A percentile compares a stretch with the other conserved stretches of the same genome.
phyloP scores from a whole-genome alignment of 2,113 vertebrate genomes.

The Cyprinodon variegatus region DNA sequence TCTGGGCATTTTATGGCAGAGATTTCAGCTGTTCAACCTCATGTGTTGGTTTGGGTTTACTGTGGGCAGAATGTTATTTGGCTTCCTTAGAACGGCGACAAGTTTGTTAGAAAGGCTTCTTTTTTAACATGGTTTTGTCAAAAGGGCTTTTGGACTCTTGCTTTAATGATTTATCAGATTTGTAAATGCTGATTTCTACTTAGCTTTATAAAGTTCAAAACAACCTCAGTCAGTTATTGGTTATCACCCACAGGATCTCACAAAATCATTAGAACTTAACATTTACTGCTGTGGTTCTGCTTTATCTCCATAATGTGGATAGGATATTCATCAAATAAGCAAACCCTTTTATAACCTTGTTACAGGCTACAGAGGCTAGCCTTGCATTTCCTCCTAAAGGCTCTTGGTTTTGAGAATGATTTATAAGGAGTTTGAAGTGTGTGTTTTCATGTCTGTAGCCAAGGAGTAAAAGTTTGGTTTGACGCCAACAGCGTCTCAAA shows the following conservation, averaged over 20 bases:
- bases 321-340: neutral
- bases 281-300: neutral
- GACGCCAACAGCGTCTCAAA: constrained; percentile 25
- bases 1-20: constrained; percentile 19
- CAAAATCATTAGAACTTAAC: neutral
- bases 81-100: neutral
- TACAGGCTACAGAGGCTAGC: too few species aligned
- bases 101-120: neutral
- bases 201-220: neutral
- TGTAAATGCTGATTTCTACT: neutral
- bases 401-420: constrained; percentile 7
- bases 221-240: too few species aligned
- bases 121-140: neutral
- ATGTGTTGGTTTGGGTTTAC: neutral
- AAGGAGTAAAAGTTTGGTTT: constrained; percentile 46
- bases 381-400: neutral
- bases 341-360: neutral
- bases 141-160: neutral
- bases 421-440: constrained; percentile 8
- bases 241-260: neutral
- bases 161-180: constrained; percentile 1
- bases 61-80: neutral
- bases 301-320: neutral
- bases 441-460: constrained; percentile 19
- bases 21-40: neutral